Base-by-base conservation (phyloP, 2,888 invertebrate genomes). In the Entomobrya multifasciata region DNA sequence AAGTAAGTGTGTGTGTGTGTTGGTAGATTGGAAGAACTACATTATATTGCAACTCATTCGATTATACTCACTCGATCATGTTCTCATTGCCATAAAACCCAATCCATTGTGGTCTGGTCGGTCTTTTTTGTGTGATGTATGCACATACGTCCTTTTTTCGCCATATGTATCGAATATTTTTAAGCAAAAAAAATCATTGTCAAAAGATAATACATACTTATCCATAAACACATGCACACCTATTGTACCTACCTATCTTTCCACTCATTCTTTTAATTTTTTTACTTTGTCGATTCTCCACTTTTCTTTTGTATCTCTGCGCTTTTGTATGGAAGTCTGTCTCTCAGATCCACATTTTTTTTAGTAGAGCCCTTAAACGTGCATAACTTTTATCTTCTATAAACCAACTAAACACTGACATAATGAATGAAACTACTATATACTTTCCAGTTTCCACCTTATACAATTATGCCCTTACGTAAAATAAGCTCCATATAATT, bases 401-500 rank as follows among this genome's bases (percentile, higher is more conserved):
- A n/a, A n/a, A n/a, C n/a, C n/a, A n/a, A n/a, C n/a, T n/a, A n/a
- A n/a, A n/a, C n/a, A n/a, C n/a, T n/a, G n/a, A n/a, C n/a, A n/a
- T n/a, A n/a, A n/a, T n/a, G n/a, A n/a, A n/a, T n/a, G n/a, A n/a
- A n/a, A n/a, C n/a, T n/a, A n/a, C n/a, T n/a, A n/a, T n/a, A n/a
- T n/a, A n/a, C n/a, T n/a, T n/a, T n/a, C n/a, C n/a, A n/a, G n/a
- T n/a, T n/a, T n/a, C n/a, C n/a, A n/a, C n/a, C n/a, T n/a, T n/a
- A n/a, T n/a, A n/a, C 27, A n/a, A 3, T n/a, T 1, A 41, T 41
- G 20, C 65, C 36, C 13, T 67, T 44, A 44, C n/a, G n/a, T n/a
- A n/a, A n/a, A n/a, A n/a, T n/a, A n/a, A 41, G 44, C 44, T 67
- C 67, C 44, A 67, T 67, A 67, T 67, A 67, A n/a, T n/a, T n/a